phyloP scores from a whole-genome alignment of 2,113 vertebrate species.

The Edolisoma coerulescens region DNA sequence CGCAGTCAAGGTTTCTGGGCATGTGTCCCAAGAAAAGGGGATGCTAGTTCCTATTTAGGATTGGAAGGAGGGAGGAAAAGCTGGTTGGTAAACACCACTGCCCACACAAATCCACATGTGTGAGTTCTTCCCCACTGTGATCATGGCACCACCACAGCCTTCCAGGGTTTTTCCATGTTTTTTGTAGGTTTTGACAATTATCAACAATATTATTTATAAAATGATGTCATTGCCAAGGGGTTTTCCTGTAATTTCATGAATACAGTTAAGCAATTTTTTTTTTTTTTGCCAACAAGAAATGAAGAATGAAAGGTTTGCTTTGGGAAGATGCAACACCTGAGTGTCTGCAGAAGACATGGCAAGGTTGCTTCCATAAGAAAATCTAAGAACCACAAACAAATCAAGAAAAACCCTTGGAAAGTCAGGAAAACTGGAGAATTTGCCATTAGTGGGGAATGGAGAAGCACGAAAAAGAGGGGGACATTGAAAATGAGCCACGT shows the following conservation, averaged over 20 bases:
- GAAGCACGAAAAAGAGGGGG: neutral
- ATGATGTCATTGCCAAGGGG: neutral
- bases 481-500: accelerated
- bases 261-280: neutral
- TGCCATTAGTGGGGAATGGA: neutral
- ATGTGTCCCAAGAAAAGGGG: neutral
- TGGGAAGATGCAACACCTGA: neutral
- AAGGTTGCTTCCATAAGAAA: neutral
- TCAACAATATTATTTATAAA: neutral
- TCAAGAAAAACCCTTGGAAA: neutral
- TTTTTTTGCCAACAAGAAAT: neutral
- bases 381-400: neutral
- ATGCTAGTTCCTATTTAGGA: neutral
- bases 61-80: neutral
- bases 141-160: neutral
- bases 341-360: neutral
- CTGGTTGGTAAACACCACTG: neutral
- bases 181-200: neutral
- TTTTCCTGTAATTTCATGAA: neutral
- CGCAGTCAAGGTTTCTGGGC: neutral
- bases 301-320: neutral
- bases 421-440: neutral
- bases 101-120: neutral
- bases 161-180: slow-evolving; percentile 4
- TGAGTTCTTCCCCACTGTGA: neutral